Base-by-base conservation (phyloP, 2,113 vertebrate genomes). In the Xenopus laevis region DNA sequence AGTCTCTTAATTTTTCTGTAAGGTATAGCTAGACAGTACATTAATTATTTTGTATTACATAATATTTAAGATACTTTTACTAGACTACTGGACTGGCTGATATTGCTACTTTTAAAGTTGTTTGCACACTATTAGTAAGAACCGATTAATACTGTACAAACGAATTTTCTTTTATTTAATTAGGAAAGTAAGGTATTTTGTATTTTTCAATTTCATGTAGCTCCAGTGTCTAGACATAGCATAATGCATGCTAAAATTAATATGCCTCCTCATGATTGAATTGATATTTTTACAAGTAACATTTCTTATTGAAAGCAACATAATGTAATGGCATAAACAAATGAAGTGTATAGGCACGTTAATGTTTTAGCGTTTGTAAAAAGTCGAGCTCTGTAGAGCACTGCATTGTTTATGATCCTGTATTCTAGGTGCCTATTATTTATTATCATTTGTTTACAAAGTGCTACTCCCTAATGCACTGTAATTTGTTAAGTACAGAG, bases 91-190 rank as follows among this genome's bases (percentile, higher is more conserved):
- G n/a, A 57, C 74, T 70, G 59, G 67, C 59, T 70, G 33, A n/a
- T 60, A 57, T 70, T 64, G n/a, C 59, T n/a, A 58, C 69, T 70
- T 64, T 70, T 50, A 10, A 57, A 64, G 64, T 70, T 46, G 64
- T 77, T 70, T 76, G 73, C 65, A 63, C n/a, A 20, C 13, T 55
- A 69, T 69, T 68, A 70, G 59, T 70, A 70, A 68, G 74, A 64
- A 59, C 13, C 20, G 18, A 62, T 70, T 77, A 69, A 55, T 77
- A 64, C 74, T n/a, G n/a, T n/a, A 27, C 65, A 70, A 70, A 45
- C 33, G 69, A 77, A 70, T 76, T 77, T 45, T 70, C 73, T 64
- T 30, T 63, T 18, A 70, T 66, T 70, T 77, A 65, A 77, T 77
- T 70, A 70, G 59, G 27, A 77, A 69, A 47, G 63, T 70, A 55